Evolutionary conservation across 2,888 invertebrate species (phyloP), one percentile per base, ranked within the genome.

Genomic region (Melinaea marsaeus): DNA sequence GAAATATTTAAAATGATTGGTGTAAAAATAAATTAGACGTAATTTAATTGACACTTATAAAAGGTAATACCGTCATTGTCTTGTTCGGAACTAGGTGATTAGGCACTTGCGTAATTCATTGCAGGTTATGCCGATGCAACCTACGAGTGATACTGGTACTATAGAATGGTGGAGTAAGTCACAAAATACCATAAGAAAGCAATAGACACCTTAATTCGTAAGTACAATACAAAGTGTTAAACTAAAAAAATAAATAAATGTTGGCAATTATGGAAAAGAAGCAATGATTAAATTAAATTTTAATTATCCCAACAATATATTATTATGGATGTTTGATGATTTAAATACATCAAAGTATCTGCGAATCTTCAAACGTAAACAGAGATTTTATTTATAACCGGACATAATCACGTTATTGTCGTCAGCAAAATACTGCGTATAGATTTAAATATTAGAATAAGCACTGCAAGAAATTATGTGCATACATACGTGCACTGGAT

Each of bases 401-500:
- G 32, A 46, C 51, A 54, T 75, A 76, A 76, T 70, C 73, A 61
- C 69, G 55, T 63, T 67, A 64, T 70, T 77, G 74, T 73, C 75
- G 75, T 75, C 74, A 76, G 67, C 69, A 66, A 69, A 73, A 69
- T 74, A 71, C 64, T 72, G 68, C 72, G 71, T 72, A 71, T 67
- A 67, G 68, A 63, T 72, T 73, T 73, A 70, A 64, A 74, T 51
- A 54, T 45, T 45, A 59, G 13, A 7, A 48, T 32, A 75, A 72
- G 74, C 65, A 59, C 60, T 56, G 67, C 71, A 70, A 74, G 78
- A 79, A 81, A 78, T 48, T 71, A 76, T 78, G 77, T 79, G 80
- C 81, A 83, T 86, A 86, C 86, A 71, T 88, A 88, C 85, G 77
- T 83, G 79, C 79, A 79, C 80, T 73, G 75, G 74, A 71, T 79